phyloP scores from a whole-genome alignment of 2,797 vertebrate genomes.

The Cetoscarus ocellatus region DNA sequence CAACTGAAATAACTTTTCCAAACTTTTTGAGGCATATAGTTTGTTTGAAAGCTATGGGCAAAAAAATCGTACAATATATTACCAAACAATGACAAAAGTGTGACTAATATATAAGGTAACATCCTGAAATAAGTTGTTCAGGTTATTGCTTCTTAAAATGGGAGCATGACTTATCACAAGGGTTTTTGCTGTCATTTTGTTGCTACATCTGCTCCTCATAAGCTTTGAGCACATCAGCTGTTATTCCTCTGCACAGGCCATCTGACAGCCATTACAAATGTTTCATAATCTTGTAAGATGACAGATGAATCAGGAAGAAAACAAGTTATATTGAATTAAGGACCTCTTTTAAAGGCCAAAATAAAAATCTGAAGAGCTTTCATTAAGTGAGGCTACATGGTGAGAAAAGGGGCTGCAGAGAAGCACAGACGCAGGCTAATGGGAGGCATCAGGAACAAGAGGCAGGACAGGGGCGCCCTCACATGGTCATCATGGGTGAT shows the following conservation, averaged over 20 bases:
- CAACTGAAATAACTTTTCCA: too few species aligned
- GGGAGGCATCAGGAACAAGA: slow-evolving; percentile 1
- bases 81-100: too few species aligned
- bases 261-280: neutral
- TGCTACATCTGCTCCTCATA: neutral
- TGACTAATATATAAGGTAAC: too few species aligned
- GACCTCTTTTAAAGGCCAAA: neutral
- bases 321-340: neutral
- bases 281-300: neutral
- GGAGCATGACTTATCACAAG: neutral
- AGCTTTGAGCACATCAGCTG: slow-evolving; percentile 26
- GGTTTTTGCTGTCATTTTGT: neutral
- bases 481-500: slow-evolving; percentile 38
- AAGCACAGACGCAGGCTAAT: neutral
- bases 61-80: too few species aligned
- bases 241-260: neutral
- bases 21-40: too few species aligned
- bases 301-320: neutral
- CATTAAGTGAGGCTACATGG: slow-evolving; percentile 2
- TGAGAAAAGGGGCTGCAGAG: neutral
- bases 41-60: too few species aligned
- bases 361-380: slow-evolving; percentile 16
- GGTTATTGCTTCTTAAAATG: too few species aligned
- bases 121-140: too few species aligned
- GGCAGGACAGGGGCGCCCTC: slow-evolving; percentile 40